phyloP scores from a whole-genome alignment of 2,888 invertebrate genomes.

The Pollenia griseotomentosa region DNA sequence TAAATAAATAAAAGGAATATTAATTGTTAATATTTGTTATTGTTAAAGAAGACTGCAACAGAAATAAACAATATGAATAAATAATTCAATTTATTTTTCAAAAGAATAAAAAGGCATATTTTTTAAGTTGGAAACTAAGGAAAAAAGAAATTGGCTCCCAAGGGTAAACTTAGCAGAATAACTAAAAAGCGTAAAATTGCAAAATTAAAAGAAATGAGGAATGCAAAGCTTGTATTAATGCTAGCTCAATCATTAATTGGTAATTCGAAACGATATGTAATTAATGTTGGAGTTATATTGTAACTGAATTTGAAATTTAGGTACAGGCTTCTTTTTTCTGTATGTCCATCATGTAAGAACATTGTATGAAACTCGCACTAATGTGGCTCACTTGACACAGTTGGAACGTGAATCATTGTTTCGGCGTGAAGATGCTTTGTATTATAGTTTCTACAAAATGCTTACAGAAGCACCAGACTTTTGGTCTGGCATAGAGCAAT shows the following conservation, averaged over 20 bases:
- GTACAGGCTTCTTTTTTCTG: conserved; percentile 86
- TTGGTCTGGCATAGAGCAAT: conserved; percentile 86
- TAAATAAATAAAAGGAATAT: conserved; percentile 16
- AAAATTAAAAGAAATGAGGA: conserved; percentile 77
- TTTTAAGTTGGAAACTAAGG: conserved; percentile 6
- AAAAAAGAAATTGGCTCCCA: conserved; percentile 7
- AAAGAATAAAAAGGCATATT: neutral
- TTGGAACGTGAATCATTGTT: conserved; percentile 93
- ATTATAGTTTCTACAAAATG: conserved; percentile 94
- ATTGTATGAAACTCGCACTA: conserved; percentile 92
- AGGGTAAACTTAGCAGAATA: conserved; percentile 11
- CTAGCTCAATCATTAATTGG: conserved; percentile 83
- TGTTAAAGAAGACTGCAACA: neutral
- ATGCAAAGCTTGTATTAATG: conserved; percentile 79
- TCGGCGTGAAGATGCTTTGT: conserved; percentile 94
- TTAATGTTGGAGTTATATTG: neutral
- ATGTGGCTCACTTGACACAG: conserved; percentile 93
- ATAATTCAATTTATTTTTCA: conserved; percentile 4
- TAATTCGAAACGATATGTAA: conserved; percentile 73
- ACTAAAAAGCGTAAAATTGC: neutral
- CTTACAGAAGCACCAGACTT: conserved; percentile 88
- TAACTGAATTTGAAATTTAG: conserved; percentile 81
- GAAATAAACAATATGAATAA: conserved; percentile 38
- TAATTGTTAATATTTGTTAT: neutral
- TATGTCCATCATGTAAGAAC: conserved; percentile 88